These are phyloP conservation scores for Leucoptera coffeella DNA, from an alignment of 2,888 invertebrate genomes.

Conservation along the genomic window DNA sequence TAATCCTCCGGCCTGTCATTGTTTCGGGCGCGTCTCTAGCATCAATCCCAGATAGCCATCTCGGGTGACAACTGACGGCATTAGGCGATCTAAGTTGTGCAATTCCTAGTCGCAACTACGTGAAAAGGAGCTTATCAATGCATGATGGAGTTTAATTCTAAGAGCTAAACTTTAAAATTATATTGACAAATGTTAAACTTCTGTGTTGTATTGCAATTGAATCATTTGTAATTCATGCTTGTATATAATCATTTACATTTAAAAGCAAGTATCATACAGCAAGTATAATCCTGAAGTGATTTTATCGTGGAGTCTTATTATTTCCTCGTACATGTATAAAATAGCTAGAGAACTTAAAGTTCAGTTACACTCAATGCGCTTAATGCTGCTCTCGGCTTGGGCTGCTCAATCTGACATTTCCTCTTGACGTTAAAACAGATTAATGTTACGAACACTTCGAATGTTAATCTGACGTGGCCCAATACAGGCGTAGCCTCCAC, in stretches of 20 bases:
- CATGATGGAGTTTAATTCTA: too few relatives aligned
- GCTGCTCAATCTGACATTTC: conserved; percentile 53
- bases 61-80: conserved; percentile 26
- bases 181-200: too few relatives aligned
- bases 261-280: too few relatives aligned
- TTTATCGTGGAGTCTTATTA: too few relatives aligned
- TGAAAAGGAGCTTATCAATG: conserved; percentile 12
- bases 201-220: too few relatives aligned
- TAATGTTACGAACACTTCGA: conserved; percentile 42
- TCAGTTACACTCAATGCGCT: too few relatives aligned
- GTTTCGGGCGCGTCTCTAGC: conserved; percentile 46
- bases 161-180: too few relatives aligned
- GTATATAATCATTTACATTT: too few relatives aligned
- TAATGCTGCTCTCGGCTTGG: conserved; percentile 36
- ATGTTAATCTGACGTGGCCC: conserved; percentile 48
- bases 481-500: conserved; percentile 41
- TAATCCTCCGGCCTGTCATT: conserved; percentile 37
- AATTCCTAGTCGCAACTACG: conserved; percentile 18
- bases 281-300: too few relatives aligned
- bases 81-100: conserved; percentile 31
- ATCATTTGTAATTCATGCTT: too few relatives aligned
- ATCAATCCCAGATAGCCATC: conserved; percentile 47
- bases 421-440: conserved; percentile 51
- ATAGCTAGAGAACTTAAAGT: too few relatives aligned
- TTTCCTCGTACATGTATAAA: too few relatives aligned